Evolutionary conservation across 2,113 vertebrate species (phyloP).

Genomic region (Melierax canorus): DNA sequence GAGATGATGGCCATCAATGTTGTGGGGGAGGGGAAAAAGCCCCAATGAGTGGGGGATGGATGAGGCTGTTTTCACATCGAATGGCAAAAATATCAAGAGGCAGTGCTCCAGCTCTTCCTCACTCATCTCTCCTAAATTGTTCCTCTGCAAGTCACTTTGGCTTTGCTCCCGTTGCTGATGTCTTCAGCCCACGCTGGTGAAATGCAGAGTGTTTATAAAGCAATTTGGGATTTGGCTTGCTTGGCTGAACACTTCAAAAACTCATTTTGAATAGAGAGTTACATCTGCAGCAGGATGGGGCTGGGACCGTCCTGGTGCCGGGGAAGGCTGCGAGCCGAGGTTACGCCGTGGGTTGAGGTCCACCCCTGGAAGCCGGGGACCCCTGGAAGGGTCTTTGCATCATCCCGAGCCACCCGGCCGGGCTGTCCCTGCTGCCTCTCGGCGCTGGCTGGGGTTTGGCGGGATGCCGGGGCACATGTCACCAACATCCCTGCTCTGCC

Average conservation of each 20-base stretch:
- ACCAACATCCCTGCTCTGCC: not conserved
- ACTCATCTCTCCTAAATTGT: not conserved
- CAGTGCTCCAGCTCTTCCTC: not conserved
- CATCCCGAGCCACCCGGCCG: accelerated
- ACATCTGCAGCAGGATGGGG: not conserved
- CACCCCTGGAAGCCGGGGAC: not conserved
- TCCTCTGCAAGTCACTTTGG: not conserved
- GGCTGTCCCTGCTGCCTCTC: not conserved
- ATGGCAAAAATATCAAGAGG: not conserved
- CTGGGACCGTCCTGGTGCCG: not conserved
- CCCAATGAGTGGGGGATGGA: not conserved
- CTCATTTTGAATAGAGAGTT: slow-evolving; percentile 24
- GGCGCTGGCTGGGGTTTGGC: not conserved
- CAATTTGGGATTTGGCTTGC: slow-evolving; percentile 69
- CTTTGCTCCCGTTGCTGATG: slow-evolving; percentile 27
- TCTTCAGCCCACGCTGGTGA: slow-evolving; percentile 47
- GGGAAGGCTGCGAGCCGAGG: not conserved
- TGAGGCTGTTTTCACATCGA: not conserved
- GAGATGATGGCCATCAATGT: not conserved
- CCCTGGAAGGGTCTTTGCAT: not conserved
- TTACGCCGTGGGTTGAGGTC: not conserved
- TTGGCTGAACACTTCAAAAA: slow-evolving; percentile 60
- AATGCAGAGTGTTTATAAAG: slow-evolving; percentile 46
- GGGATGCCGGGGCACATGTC: accelerated
- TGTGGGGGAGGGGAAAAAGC: not conserved